Evolutionary conservation across 2,888 invertebrate genomes (phyloP).

Genomic region (Incurvaria masculella): DNA sequence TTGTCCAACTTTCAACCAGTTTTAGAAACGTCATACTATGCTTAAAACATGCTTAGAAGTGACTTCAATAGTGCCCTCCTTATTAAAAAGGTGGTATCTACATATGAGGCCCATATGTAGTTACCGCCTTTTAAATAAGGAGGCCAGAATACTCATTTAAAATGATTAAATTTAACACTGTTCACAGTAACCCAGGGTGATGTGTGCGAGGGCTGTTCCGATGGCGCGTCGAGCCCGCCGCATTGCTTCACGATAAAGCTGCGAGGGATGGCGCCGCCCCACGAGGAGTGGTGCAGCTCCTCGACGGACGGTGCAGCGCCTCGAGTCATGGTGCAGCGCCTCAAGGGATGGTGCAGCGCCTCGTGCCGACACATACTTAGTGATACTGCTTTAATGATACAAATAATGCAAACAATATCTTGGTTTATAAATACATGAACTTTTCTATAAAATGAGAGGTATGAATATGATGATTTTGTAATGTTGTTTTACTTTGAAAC

Average conservation of each 20-base stretch:
- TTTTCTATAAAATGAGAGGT: constrained; percentile 53
- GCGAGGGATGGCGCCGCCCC: too few species aligned
- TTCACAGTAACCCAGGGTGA: not conserved
- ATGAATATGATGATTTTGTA: constrained; percentile 42
- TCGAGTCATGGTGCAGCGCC: not conserved
- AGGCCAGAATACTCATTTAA: too few species aligned
- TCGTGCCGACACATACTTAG: constrained; percentile 29
- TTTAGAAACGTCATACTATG: too few species aligned
- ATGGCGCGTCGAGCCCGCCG: not conserved
- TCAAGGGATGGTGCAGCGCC: not conserved
- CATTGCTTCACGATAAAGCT: not conserved
- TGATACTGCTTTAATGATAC: constrained; percentile 57
- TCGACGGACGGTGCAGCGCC: not conserved
- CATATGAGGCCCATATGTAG: too few species aligned
- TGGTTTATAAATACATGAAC: constrained; percentile 38
- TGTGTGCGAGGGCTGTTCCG: not conserved
- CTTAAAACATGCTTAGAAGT: too few species aligned
- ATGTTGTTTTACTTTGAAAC: constrained; percentile 47
- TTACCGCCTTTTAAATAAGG: too few species aligned
- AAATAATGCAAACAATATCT: constrained; percentile 52
- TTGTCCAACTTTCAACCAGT: too few species aligned
- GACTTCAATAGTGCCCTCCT: too few species aligned
- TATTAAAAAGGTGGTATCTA: too few species aligned
- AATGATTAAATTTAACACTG: too few species aligned
- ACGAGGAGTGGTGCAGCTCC: not conserved